Base-by-base conservation (phyloP, 2,797 vertebrate species). In the Alauda arvensis region DNA sequence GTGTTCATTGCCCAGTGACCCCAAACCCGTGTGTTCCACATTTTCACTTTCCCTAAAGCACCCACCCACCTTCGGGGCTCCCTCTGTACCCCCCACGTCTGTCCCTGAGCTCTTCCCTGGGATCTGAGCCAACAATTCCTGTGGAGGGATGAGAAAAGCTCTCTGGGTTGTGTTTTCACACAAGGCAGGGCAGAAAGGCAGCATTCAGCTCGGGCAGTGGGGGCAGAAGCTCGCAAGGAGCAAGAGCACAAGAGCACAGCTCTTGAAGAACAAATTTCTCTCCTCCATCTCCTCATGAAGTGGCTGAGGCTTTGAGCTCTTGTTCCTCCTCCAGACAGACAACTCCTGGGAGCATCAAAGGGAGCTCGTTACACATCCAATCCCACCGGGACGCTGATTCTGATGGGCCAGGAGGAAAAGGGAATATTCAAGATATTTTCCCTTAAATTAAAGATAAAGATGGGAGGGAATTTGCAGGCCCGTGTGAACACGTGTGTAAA, bases 381-480 rank as follows among this genome's bases (percentile, higher is more conserved):
- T 62, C 79, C 90, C 88, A 3, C 26, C 2, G 91, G 88, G 88
- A 79, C 8, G 11, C 15, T 9, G 21, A 12, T 45, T 48, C 84
- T 84, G 88, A 74, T 40, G 86, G 86, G 76, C 78, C 90, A 91
- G 69, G 79, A 85, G 66, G 61, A 55, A 92, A 92, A 91, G 62
- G 72, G 91, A 92, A 90, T 90, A 93, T 61, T 84, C 57, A 85
- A 83, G 87, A 60, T 70, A 87, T 88, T 90, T 92, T 62, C 78
- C 60, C 46, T 82, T 89, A 5, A 90, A 94, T 90, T 87, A 94
- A 90, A 94, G 21, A 88, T 88, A 85, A 77, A 62, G 53, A 71
- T 14, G 70, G 1, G 8, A 79, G 57, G 26, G 45, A 24, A 74
- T 23, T 33, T 67, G 39, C 86, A n/a, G 19, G 25, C 51, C 68